These are phyloP conservation scores for Taxidea taxus DNA, from an alignment of 2,113 vertebrate genomes.

Conservation along the genomic window DNA sequence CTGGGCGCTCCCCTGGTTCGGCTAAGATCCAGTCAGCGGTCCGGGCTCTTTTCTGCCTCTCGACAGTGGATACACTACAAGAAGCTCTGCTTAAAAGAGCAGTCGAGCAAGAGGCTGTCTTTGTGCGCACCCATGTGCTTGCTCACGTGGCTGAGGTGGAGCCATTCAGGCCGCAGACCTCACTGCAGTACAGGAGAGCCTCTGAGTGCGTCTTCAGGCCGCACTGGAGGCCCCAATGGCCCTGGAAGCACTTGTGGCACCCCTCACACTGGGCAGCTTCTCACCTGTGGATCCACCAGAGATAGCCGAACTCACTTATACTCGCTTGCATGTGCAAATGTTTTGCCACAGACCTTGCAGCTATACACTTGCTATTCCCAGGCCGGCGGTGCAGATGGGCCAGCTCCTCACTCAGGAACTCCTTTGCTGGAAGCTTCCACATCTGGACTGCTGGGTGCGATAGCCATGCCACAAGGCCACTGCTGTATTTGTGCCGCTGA, in stretches of 20 bases:
- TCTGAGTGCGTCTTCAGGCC: conserved; percentile 97
- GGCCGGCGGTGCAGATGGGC: conserved; percentile 69
- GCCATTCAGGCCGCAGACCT: conserved; percentile 93
- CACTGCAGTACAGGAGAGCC: conserved; percentile 97
- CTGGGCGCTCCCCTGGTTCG: neutral
- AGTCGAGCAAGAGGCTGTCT: conserved; percentile 92
- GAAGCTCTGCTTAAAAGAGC: conserved; percentile 97
- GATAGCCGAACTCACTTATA: conserved; percentile 97
- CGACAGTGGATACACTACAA: conserved; percentile 98
- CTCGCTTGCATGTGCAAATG: conserved; percentile 96
- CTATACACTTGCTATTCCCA: conserved; percentile 90
- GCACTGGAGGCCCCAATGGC: conserved; percentile 97
- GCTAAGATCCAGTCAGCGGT: conserved; percentile 86
- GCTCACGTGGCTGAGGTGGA: conserved; percentile 97
- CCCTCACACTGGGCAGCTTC: conserved; percentile 98
- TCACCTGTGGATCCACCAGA: conserved; percentile 95
- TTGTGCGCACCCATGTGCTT: conserved; percentile 95
- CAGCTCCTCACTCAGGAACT: conserved; percentile 76
- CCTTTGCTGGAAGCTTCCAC: conserved; percentile 80
- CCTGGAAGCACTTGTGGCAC: conserved; percentile 95
- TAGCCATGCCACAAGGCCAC: conserved; percentile 73
- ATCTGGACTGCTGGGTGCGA: conserved; percentile 77
- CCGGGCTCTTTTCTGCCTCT: conserved; percentile 88
- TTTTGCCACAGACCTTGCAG: conserved; percentile 95
- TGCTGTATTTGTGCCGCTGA: conserved; percentile 88